A percentile compares a stretch with the other conserved stretches of the same genome.
These are phyloP conservation scores for Cyprinella venusta DNA, from an alignment of 2,797 vertebrate genomes.

Conservation along the genomic window DNA sequence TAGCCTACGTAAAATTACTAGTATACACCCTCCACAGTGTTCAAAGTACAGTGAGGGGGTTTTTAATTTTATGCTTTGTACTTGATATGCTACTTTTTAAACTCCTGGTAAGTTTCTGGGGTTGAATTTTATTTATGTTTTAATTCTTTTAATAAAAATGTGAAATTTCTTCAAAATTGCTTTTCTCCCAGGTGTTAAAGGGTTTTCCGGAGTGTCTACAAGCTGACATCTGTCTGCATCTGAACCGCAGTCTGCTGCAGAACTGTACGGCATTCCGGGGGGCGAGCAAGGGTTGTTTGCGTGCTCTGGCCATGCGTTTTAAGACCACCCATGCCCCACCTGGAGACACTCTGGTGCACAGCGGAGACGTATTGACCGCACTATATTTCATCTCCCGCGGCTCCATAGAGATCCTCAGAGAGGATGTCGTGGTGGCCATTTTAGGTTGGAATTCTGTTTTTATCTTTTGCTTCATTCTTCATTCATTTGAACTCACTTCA, in stretches of 20 bases:
- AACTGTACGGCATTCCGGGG: conserved; percentile 93
- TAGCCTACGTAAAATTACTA: background rate
- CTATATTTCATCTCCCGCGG: conserved; percentile 98
- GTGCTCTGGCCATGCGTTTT: conserved; percentile 94
- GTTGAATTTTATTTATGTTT: background rate
- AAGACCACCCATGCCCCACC: conserved; percentile 94
- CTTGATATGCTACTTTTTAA: background rate
- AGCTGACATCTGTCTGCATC: conserved; percentile 96
- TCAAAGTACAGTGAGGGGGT: background rate
- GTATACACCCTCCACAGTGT: background rate
- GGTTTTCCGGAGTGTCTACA: conserved; percentile 98
- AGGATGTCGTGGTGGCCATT: conserved; percentile 96
- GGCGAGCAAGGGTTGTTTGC: conserved; percentile 95
- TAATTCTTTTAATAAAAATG: background rate
- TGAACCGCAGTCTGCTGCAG: conserved; percentile 92
- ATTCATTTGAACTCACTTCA: background rate
- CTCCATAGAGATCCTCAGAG: conserved; percentile 95
- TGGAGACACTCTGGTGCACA: conserved; percentile 95
- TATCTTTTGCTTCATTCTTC: background rate
- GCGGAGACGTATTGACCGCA: conserved; percentile 92
- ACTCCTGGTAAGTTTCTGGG: background rate
- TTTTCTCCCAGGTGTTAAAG: conserved; percentile 86
- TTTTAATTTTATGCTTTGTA: background rate
- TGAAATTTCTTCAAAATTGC: background rate
- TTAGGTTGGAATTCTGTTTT: conserved; percentile 78